phyloP scores from a whole-genome alignment of 2,888 invertebrate species.

The Bellardia bayeri region DNA sequence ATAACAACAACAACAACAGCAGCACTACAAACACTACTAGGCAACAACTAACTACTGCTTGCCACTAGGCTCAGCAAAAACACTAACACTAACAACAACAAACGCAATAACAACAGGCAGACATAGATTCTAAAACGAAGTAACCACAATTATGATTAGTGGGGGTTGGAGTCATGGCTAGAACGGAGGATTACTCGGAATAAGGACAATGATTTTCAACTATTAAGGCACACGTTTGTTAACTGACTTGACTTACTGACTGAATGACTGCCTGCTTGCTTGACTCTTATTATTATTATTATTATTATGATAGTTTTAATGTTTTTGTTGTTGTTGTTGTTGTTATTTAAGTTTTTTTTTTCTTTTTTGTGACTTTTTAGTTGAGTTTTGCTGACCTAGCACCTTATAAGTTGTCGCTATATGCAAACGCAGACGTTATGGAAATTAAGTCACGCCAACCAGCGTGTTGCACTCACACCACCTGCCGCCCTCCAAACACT shows the following conservation, averaged over 20 bases:
- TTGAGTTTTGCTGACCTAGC: constrained; percentile 61
- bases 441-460: constrained; percentile 67
- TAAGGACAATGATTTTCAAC: constrained; percentile 69
- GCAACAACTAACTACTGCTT: constrained; percentile 56
- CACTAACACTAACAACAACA: constrained; percentile 51
- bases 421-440: constrained; percentile 57
- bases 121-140: constrained; percentile 48
- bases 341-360: constrained; percentile 11
- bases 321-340: constrained; percentile 16
- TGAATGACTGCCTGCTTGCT: constrained; percentile 44
- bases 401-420: constrained; percentile 57
- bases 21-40: constrained; percentile 48
- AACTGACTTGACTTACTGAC: constrained; percentile 42
- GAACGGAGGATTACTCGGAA: constrained; percentile 55
- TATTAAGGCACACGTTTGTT: constrained; percentile 56
- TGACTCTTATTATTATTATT: constrained; percentile 55
- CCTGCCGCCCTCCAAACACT: neutral
- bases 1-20: constrained; percentile 63
- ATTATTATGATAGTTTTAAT: constrained; percentile 52
- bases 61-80: constrained; percentile 56
- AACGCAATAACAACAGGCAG: neutral
- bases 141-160: constrained; percentile 54
- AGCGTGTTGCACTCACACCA: neutral
- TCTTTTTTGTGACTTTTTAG: constrained; percentile 13
- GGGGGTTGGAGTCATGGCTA: neutral